Evolutionary conservation across 2,888 invertebrate genomes (phyloP), one percentile per base, ranked within the genome.

Genomic region (Ennomos fuscantarius): DNA sequence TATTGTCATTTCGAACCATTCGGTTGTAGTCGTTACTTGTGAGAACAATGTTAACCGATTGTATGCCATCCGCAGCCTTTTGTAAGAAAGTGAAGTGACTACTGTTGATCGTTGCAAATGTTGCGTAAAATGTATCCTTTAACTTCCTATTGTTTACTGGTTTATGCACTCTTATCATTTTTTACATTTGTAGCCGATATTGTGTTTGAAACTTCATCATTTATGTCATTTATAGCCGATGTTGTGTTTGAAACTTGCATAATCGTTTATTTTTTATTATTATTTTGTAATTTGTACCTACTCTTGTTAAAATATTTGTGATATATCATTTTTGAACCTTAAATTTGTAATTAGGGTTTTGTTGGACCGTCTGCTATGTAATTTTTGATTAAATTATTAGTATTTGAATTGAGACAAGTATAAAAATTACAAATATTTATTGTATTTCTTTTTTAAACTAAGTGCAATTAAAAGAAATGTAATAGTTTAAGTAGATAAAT

Each of bases 261-360:
- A 31, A 39, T 44, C 9, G 2, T 24, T 24, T 24, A 6, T 9
- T 32, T 15, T 45, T 33, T 45, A 32, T 32, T 39, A 11, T n/a
- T 33, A 41, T 40, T 46, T 53, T 46, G 12, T 53, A 53, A 46
- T 39, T 33, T 46, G 40, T 44, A 44, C n/a, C n/a, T n/a, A n/a
- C 34, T 34, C 33, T 13, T 34, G 11, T 44, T 44, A 8, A 34
- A 12, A 34, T 35, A 8, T 44, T 34, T 44, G 53, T 53, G 53
- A 53, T 53, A 53, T 46, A 46, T 40, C 34, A 34, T 46, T 53
- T 50, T 53, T 53, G 45, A 46, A 46, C 40, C 9, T 41, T 37
- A 10, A n/a, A 36, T 36, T 5, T 36, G 10, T 44, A 34, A 15
- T 43, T 48, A 54, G 42, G 41, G 33, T 48, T 44, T 24, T 55